Base-by-base conservation (phyloP, 2,113 vertebrate genomes). In the Platysteira castanea region DNA sequence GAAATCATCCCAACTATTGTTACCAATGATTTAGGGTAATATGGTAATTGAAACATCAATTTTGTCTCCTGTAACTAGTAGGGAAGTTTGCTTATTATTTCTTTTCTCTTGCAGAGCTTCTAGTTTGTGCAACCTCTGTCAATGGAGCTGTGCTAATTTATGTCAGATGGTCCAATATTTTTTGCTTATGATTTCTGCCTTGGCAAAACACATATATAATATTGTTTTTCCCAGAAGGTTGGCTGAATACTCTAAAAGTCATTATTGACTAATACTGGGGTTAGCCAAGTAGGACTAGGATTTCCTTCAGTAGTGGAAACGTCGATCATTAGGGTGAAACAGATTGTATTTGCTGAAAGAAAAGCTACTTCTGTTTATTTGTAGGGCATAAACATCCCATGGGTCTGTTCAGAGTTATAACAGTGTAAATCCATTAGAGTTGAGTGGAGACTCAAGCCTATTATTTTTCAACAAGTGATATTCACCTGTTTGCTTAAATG, bases 341-440 rank as follows among this genome's bases (percentile, higher is more conserved):
- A 92, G 76, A 96, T 84, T 87, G 63, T 54, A 27, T 95, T 95
- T 91, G 87, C 84, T 94, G 94, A 93, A 95, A 93, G 84, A 85
- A 95, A 93, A 94, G 46, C 84, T 86, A 46, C 71, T 93, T 73
- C 81, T 95, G 57, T 94, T 95, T 95, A 87, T 95, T 96, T 91
- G 65, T 75, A 50, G 70, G n/a, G 57, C 77, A 85, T 92, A 96
- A 96, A 91, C 87, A 85, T 95, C 74, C 78, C 1, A 0, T 60
- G 87, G 49, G 57, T 73, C 76, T 97, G 86, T 31, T 87, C 53
- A 79, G 73, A 79, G 49, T 91, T 91, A 35, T 1, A 82, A 57
- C 37, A 33, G 44, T 87, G 76, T 54, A 93, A 94, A 89, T 91
- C 81, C 84, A 69, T 89, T 91, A 67, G 68, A 79, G 81, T 37